Evolutionary conservation across 2,113 vertebrate species (phyloP), one percentile per base, ranked within the genome.

Genomic region (Neomonachus schauinslandi): DNA sequence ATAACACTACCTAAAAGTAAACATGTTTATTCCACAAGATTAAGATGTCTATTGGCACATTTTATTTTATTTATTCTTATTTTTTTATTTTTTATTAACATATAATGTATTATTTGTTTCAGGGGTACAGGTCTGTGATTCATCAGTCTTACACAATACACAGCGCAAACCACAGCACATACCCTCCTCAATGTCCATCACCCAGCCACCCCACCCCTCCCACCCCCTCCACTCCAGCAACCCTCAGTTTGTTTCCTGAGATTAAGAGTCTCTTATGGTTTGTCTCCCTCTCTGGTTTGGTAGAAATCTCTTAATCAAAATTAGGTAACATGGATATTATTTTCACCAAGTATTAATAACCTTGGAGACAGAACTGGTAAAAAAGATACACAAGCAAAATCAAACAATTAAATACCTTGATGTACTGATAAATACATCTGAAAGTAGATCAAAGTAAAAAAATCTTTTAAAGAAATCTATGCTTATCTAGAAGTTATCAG

Each of bases 231-330:
- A 46, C 46, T 46, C 46, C 46, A 46, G 46, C 46, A 46, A 46
- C 46, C 46, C 46, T 46, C 46, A 46, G 46, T 46, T 46, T 46
- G 46, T 46, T 46, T 46, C 46, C 46, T 46, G 46, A 46, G 46
- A 46, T 46, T 46, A 46, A 46, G 46, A 46, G 46, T 46, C 7
- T 46, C 46, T 46, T 46, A 46, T 46, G 46, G 46, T 46, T 46
- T 46, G 46, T 46, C 46, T 46, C 46, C 46, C 7, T 46, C 46
- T 46, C 46, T 46, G 46, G 46, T 46, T 46, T 46, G 46, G 46
- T 91, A 89, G 19, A 86, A 89, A 67, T n/a, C n/a, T 26, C 49
- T 81, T 91, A 69, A n/a, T 71, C 51, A 94, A 91, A 93, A 72
- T 74, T 72, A 97, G 72, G 33, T 76, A 91, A 89, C 46, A 88